A percentile compares a stretch with the other conserved stretches of the same genome.
Evolutionary conservation across 2,888 invertebrate genomes (phyloP).

Genomic region (Synanthedon myopaeformis): DNA sequence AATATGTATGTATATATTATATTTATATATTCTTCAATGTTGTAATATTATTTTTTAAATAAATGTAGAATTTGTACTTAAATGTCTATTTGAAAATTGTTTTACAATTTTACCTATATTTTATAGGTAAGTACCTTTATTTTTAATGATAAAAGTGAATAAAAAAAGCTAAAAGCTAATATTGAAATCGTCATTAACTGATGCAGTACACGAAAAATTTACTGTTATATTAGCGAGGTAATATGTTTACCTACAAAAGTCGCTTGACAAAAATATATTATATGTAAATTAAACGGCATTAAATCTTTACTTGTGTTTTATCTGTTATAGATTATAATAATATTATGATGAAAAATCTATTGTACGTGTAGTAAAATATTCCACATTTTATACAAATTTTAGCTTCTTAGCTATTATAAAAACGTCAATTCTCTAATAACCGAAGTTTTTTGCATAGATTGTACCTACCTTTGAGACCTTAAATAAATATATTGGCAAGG

Average conservation of each 20-base stretch:
- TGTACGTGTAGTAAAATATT: constrained; percentile 19
- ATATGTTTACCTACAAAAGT: background rate
- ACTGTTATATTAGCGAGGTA: no score
- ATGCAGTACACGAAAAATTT: no score
- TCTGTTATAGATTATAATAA: background rate
- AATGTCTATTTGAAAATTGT: background rate
- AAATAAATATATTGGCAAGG: constrained; percentile 32
- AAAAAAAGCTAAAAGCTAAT: no score
- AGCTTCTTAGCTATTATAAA: constrained; percentile 49
- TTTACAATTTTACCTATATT: background rate
- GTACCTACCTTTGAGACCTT: constrained; percentile 20
- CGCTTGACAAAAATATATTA: background rate
- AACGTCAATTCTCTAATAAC: constrained; percentile 61
- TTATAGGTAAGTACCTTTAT: no score
- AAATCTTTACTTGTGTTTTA: constrained; percentile 2
- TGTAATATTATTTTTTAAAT: background rate
- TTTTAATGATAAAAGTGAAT: no score
- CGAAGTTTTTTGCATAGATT: constrained; percentile 40
- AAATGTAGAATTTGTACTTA: background rate
- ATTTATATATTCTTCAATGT: no score
- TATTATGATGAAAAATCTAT: background rate
- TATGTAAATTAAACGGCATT: background rate
- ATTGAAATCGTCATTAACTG: no score
- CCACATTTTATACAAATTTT: constrained; percentile 50
- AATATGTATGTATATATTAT: no score